A percentile compares a stretch with the other conserved stretches of the same genome.
These are phyloP conservation scores for Lophius piscatorius DNA, from an alignment of 2,113 vertebrate genomes.

Conservation along the genomic window DNA sequence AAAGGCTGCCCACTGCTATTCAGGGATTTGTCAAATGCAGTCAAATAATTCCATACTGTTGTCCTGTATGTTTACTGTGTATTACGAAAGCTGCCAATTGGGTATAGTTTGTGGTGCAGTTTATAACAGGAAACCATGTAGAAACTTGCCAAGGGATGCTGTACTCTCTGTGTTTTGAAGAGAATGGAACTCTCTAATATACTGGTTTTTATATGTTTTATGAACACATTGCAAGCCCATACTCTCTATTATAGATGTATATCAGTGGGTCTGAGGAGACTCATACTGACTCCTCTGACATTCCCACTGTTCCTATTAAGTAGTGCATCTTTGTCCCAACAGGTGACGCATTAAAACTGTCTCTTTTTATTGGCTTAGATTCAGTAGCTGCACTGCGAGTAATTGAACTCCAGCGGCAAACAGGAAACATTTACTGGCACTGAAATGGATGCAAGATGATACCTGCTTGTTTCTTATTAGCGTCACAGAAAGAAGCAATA, in stretches of 20 bases:
- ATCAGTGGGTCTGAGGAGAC: background rate
- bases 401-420: background rate
- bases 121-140: background rate
- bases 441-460: background rate
- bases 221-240: background rate
- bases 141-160: too few relatives aligned
- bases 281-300: background rate
- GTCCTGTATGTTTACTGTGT: too few relatives aligned
- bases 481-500: slow-evolving; percentile 5
- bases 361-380: background rate
- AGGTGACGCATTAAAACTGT: background rate
- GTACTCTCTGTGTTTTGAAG: background rate
- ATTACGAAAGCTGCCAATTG: too few relatives aligned
- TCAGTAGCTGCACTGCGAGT: background rate
- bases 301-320: background rate
- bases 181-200: background rate
- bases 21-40: too few relatives aligned
- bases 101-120: background rate
- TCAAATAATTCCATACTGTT: too few relatives aligned
- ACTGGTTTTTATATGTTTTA: background rate
- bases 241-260: background rate
- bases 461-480: slow-evolving; percentile 9
- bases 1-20: too few relatives aligned
- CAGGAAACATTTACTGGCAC: background rate
- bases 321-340: slow-evolving; percentile 2